Base-by-base conservation (phyloP, 1,140 invertebrate species). In the Halyomorpha halys region DNA sequence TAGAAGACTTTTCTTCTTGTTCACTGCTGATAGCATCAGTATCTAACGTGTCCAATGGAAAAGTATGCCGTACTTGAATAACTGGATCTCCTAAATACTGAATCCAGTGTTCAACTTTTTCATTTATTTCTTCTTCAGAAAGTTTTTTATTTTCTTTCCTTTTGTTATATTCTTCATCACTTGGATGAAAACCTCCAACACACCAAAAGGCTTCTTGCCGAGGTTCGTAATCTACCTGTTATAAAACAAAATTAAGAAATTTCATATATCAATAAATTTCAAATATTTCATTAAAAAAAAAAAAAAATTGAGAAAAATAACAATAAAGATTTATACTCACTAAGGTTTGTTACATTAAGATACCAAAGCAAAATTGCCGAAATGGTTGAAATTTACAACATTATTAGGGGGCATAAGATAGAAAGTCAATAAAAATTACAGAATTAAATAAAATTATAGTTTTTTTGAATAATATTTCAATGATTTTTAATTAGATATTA, bases 161-260 rank as follows among this genome's bases (percentile, higher is more conserved):
- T 19, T 68, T 61, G 39, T 69, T 51, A 44, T 67, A 44, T 18
- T 67, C 63, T 23, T 71, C 47, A 47, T 72, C 65, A n/a, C 80
- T 76, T 1, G 81, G 78, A 68, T 82, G 72, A 67, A 87, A 78
- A 65, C 86, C 85, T 66, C 89, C 88, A 62, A 80, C 78, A 69
- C 79, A 79, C 90, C 90, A 91, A 73, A 86, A 89, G 54, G 88
- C 82, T 79, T 91, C 89, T 68, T 86, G 74, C 44, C 88, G 76
- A 9, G 89, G 85, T 66, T 87, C 80, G 71, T 79, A 77, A 74
- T 91, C 88, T 51, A 85, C 73, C 80, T 84, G 23, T 11, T 4
- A n/a, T 19, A 11, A 51, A 9, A 18, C 49, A 51, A 54, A 65
- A 3, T 30, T 30, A 8, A 30, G 27, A 30, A 30, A 30, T 30